Conservation (phyloP, 2,797 vertebrate genomes). For the Thunnus albacares region DNA sequence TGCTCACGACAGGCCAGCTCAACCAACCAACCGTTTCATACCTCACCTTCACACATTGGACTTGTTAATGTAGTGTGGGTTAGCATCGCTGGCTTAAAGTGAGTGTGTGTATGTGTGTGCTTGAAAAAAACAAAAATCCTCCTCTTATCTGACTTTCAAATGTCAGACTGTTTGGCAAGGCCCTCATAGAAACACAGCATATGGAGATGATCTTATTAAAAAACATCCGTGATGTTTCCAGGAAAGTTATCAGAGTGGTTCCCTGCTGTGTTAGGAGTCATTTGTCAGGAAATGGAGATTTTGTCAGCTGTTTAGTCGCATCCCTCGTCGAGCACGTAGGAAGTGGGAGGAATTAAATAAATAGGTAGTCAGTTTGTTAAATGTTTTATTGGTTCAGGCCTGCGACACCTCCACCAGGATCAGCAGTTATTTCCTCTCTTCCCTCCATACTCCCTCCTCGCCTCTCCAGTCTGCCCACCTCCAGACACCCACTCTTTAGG, state of each 20-base stretch:
- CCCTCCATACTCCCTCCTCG: not conserved
- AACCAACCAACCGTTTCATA: constrained; percentile 68
- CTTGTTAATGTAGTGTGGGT: constrained; percentile 57
- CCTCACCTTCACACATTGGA: constrained; percentile 50
- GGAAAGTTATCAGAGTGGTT: constrained; percentile 61
- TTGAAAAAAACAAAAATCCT: not conserved
- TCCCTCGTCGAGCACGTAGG: constrained; percentile 23
- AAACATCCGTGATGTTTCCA: constrained; percentile 36
- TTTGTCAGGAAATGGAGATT: constrained; percentile 68
- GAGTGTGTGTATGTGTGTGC: constrained; percentile 2
- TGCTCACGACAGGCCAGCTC: constrained; percentile 57
- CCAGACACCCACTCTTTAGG: not conserved
- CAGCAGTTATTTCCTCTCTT: constrained; percentile 31
- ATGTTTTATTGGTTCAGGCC: constrained; percentile 26
- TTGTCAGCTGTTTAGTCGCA: constrained; percentile 17
- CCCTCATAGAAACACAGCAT: constrained; percentile 30
- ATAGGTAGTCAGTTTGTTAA: constrained; percentile 29
- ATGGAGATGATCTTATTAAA: constrained; percentile 69
- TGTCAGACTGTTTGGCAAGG: constrained; percentile 43
- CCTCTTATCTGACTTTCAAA: constrained; percentile 73
- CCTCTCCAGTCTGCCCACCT: not conserved
- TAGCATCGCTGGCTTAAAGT: constrained; percentile 25
- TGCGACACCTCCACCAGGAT: constrained; percentile 13
- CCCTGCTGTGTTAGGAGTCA: constrained; percentile 52
- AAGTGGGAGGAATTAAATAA: constrained; percentile 17